These are phyloP conservation scores for Zaprionus lineosus DNA, from an alignment of 2,888 invertebrate genomes.

Conservation along the genomic window DNA sequence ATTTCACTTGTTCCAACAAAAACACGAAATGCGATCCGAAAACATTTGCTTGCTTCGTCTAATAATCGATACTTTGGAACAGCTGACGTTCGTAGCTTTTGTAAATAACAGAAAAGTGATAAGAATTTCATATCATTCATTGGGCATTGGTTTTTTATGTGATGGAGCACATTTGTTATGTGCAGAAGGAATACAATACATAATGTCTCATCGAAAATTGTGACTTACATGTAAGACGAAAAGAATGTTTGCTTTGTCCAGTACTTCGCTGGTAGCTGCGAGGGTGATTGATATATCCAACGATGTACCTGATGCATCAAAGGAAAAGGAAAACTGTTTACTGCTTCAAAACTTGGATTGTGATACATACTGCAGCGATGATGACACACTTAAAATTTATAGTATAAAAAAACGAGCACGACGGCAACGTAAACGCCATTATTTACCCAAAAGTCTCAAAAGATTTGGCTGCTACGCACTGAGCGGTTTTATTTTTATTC, in stretches of 20 bases:
- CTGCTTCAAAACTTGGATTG: constrained; percentile 27
- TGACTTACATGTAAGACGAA: constrained; percentile 9
- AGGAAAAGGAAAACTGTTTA: constrained; percentile 40
- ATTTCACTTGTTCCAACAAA: no score
- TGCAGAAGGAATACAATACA: no score
- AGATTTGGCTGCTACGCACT: constrained; percentile 62
- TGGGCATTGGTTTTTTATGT: no score
- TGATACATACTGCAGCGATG: constrained; percentile 21
- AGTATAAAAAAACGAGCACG: constrained; percentile 19
- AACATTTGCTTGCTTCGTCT: no score
- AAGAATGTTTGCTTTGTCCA: background rate
- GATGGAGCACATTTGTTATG: no score
- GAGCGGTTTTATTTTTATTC: constrained; percentile 51
- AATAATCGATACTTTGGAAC: no score
- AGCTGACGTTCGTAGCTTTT: no score
- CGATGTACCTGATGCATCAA: background rate
- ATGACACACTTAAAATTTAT: constrained; percentile 26
- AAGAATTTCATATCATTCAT: no score
- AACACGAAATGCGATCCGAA: no score
- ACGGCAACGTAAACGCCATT: constrained; percentile 42
- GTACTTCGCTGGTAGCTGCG: background rate
- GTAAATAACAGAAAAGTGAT: no score
- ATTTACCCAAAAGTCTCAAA: constrained; percentile 67
- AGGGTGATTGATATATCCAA: constrained; percentile 18
- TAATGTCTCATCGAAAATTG: no score